phyloP scores from a whole-genome alignment of 2,888 invertebrate genomes.

The Archips xylosteana region DNA sequence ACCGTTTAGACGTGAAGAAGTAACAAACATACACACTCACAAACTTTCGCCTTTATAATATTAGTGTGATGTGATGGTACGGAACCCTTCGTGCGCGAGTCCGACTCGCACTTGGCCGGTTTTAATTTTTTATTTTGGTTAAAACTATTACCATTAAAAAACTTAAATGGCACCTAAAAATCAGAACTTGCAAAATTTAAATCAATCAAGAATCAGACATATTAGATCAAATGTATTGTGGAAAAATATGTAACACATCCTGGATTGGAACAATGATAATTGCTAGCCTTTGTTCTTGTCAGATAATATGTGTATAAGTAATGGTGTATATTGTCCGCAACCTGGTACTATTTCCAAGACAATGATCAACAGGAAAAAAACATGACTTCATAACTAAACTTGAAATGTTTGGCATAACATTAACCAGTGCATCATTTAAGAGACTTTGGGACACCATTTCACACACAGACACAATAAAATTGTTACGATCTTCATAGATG shows the following conservation, averaged over 20 bases:
- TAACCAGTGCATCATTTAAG: neutral
- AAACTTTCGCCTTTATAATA: too few relatives aligned
- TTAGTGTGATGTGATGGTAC: too few relatives aligned
- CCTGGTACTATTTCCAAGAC: slow-evolving; percentile 17
- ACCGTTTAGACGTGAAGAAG: too few relatives aligned
- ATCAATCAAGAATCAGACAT: neutral
- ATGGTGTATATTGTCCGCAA: slow-evolving; percentile 10
- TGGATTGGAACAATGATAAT: slow-evolving; percentile 39
- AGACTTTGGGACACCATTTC: neutral
- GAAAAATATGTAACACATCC: slow-evolving; percentile 35
- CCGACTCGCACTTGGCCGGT: too few relatives aligned
- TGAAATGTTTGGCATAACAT: neutral
- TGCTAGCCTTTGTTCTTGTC: slow-evolving; percentile 33
- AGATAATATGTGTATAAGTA: slow-evolving; percentile 3
- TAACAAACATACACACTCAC: too few relatives aligned
- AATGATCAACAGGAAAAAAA: slow-evolving; percentile 23
- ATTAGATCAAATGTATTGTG: neutral
- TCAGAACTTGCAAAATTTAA: neutral
- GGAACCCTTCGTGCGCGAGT: too few relatives aligned
- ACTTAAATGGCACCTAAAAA: neutral
- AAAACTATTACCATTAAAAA: too few relatives aligned
- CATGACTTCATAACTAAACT: neutral
- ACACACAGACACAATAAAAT: neutral
- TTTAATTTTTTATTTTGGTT: too few relatives aligned
- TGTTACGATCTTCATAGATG: neutral